phyloP scores from a whole-genome alignment of 1,140 invertebrate species.

The Drosophila takahashii region DNA sequence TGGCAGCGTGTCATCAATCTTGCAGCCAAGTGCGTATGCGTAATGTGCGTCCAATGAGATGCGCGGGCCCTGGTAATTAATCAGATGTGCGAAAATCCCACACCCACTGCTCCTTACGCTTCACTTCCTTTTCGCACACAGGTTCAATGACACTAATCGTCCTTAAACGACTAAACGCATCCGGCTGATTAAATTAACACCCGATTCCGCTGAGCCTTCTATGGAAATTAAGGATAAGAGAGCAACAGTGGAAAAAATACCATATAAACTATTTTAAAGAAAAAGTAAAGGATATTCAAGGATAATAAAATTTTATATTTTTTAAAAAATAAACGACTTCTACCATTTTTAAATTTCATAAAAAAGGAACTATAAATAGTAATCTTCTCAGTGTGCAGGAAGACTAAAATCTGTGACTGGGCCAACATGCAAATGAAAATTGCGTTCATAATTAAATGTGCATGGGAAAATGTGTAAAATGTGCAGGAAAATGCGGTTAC shows the following conservation, averaged over 20 bases:
- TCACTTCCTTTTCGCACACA: slow-evolving; percentile 6
- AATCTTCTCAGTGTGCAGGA: neutral
- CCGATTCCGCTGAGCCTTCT: slow-evolving; percentile 13
- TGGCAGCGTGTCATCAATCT: slow-evolving; percentile 44
- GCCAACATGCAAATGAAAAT: slow-evolving; percentile 49
- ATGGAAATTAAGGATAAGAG: slow-evolving; percentile 4
- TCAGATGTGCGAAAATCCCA: slow-evolving; percentile 26
- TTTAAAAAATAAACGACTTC: too few relatives aligned
- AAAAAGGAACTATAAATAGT: neutral
- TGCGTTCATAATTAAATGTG: slow-evolving; percentile 66
- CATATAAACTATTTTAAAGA: neutral
- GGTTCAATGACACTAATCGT: slow-evolving; percentile 61
- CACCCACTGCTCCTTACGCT: slow-evolving; percentile 7
- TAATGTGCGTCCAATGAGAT: slow-evolving; percentile 44
- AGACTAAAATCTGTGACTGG: slow-evolving; percentile 32
- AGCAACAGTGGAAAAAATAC: neutral
- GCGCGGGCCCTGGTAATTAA: slow-evolving; percentile 41
- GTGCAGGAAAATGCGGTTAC: slow-evolving; percentile 40
- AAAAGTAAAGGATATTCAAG: too few relatives aligned
- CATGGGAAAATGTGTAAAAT: slow-evolving; percentile 57
- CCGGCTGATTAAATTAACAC: slow-evolving; percentile 47
- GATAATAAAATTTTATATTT: too few relatives aligned
- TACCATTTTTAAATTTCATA: too few relatives aligned
- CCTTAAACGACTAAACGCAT: slow-evolving; percentile 41
- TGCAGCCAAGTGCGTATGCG: slow-evolving; percentile 47